Evolutionary conservation across 2,797 vertebrate species (phyloP), one percentile per base, ranked within the genome.

Genomic region (Zenarchopterus dispar): DNA sequence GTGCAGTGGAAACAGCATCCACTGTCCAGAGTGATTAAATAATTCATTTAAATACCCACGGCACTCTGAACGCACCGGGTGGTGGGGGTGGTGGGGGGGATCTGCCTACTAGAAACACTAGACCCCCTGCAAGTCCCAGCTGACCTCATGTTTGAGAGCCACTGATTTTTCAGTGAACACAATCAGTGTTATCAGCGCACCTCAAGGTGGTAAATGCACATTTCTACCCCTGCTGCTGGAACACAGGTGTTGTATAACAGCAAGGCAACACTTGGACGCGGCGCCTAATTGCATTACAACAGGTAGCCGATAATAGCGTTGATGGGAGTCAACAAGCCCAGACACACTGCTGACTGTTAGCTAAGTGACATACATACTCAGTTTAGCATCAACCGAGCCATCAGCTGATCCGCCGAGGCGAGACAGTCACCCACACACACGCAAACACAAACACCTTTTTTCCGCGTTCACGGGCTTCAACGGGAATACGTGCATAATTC

Each of bases 221-320:
- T n/a, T n/a, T n/a, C n/a, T n/a, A 62, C 57, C 62, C 68, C 26
- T 39, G 67, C 19, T 43, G 59, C 77, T 53, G 73, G 66, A 41
- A 53, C 43, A 16, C 77, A 70, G n/a, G 17, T 62, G 69, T 28
- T 55, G 60, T 58, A 28, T 53, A 45, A 49, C 2, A 61, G 19
- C 67, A 56, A 17, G 68, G 56, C 23, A 73, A 59, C 81, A 71
- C 36, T 64, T 39, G 70, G 70, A 60, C 74, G 42, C 52, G 60
- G 1, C 50, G 45, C 71, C 67, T 84, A 85, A 88, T 84, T 86
- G 86, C 77, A 84, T 86, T 84, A 88, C 84, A 89, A 88, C 89
- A 89, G 83, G 86, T 88, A 82, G 73, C 70, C 63, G 13, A 74
- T 84, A 81, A 84, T 50, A 84, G 79, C 64, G 58, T 68, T 39